phyloP scores from a whole-genome alignment of 1,140 invertebrate genomes.

The Agrypnia vestita region DNA sequence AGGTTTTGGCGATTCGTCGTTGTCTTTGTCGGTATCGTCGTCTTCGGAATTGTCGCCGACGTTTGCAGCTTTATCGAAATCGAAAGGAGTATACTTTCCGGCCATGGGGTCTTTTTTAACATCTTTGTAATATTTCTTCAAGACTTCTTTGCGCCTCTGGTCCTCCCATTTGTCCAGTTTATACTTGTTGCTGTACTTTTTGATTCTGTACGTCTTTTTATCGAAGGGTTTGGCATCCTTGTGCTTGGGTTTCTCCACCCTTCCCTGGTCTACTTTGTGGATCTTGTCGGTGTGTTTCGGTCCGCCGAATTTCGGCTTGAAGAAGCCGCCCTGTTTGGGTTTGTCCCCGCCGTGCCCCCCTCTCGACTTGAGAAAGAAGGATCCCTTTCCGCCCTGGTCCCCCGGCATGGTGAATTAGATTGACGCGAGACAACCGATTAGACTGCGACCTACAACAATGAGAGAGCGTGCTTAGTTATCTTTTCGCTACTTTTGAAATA shows the following conservation, averaged over 20 bases:
- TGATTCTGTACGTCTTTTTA: conserved; percentile 77
- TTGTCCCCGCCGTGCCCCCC: background rate
- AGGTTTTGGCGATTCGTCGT: conserved; percentile 20
- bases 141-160: conserved; percentile 73
- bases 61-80: conserved; percentile 61
- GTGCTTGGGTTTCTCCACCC: conserved; percentile 49
- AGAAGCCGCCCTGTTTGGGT: conserved; percentile 7
- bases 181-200: conserved; percentile 80
- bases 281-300: background rate
- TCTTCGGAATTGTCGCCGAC: conserved; percentile 55
- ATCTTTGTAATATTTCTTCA: conserved; percentile 74
- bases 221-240: conserved; percentile 73
- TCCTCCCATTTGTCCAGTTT: conserved; percentile 80
- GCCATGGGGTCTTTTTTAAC: conserved; percentile 68
- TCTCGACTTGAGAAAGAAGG: conserved; percentile 8
- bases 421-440: conserved; percentile 32
- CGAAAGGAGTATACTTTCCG: conserved; percentile 59
- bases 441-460: conserved; percentile 47
- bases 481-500: background rate
- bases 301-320: conserved; percentile 5
- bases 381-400: conserved; percentile 14
- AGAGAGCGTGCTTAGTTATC: conserved; percentile 39
- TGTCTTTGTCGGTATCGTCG: conserved; percentile 55
- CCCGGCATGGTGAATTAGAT: conserved; percentile 31
- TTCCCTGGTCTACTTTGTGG: conserved; percentile 58